phyloP scores from a whole-genome alignment of 2,888 invertebrate genomes.

The Pristionchus mayeri region DNA sequence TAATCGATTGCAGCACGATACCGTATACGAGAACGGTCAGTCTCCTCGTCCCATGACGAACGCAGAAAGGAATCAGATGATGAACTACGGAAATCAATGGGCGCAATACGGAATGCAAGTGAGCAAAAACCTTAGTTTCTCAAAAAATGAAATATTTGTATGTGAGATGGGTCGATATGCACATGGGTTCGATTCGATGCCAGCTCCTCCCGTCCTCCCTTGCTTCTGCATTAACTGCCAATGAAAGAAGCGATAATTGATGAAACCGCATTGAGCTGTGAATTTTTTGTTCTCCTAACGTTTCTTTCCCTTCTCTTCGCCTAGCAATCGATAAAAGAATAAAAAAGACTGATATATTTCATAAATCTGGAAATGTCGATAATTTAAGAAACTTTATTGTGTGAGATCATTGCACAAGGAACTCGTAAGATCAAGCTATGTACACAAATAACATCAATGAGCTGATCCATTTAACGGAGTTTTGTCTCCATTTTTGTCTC shows the following conservation, averaged over 20 bases:
- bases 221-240: slow-evolving; percentile 18
- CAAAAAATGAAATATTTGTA: no score
- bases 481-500: slow-evolving; percentile 46
- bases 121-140: background rate
- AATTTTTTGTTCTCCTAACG: no score
- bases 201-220: slow-evolving; percentile 10
- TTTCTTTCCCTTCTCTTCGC: no score
- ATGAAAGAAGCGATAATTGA: background rate
- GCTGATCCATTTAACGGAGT: background rate
- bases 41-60: background rate
- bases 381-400: no score
- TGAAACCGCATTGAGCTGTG: no score
- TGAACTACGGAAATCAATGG: slow-evolving; percentile 12
- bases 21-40: background rate
- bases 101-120: slow-evolving; percentile 24
- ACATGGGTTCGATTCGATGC: background rate
- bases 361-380: no score
- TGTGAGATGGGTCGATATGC: background rate
- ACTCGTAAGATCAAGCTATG: background rate
- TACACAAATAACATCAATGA: background rate
- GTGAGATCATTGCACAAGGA: background rate
- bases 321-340: no score
- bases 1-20: background rate
- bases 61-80: slow-evolving; percentile 24
- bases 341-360: no score